These are phyloP conservation scores for Zaprionus davidi DNA, from an alignment of 1,140 invertebrate genomes.

Conservation along the genomic window DNA sequence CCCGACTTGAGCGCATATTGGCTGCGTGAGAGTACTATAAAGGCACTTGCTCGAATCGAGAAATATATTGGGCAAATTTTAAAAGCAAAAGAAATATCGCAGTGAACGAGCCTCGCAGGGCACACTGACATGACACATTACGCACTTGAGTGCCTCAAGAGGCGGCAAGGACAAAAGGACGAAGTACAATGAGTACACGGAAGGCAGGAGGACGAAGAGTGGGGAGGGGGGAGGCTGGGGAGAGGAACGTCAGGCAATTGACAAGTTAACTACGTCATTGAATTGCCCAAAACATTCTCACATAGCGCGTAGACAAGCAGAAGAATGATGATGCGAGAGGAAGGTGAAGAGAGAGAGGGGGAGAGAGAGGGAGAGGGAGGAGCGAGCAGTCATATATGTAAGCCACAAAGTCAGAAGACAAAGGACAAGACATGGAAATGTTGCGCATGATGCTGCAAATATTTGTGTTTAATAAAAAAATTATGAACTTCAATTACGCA, in stretches of 20 bases:
- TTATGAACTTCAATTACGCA: conserved; percentile 35
- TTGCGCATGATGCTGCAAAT: conserved; percentile 22
- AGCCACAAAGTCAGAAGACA: conserved; percentile 16
- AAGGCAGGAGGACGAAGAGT: too few species aligned
- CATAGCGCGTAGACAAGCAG: conserved; percentile 3
- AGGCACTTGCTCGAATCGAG: conserved; percentile 1
- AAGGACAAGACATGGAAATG: conserved; percentile 8
- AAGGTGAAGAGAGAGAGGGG: background rate
- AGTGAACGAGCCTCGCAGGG: background rate
- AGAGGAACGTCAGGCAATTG: conserved; percentile 2
- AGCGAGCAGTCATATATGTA: background rate
- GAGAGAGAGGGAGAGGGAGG: background rate
- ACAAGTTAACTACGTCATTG: conserved; percentile 9
- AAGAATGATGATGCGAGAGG: background rate
- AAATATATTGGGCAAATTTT: background rate
- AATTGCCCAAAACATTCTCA: conserved; percentile 7
- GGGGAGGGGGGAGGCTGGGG: background rate
- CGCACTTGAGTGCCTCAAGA: conserved; percentile 7
- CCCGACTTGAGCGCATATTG: background rate
- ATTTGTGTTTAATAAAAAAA: conserved; percentile 35
- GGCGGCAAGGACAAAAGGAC: conserved; percentile 4
- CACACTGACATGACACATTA: conserved; percentile 4
- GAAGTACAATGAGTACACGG: background rate
- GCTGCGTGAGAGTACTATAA: background rate
- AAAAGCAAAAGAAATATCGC: background rate